Base-by-base conservation (phyloP, 2,888 invertebrate species). In the Trachelus iudaicus region DNA sequence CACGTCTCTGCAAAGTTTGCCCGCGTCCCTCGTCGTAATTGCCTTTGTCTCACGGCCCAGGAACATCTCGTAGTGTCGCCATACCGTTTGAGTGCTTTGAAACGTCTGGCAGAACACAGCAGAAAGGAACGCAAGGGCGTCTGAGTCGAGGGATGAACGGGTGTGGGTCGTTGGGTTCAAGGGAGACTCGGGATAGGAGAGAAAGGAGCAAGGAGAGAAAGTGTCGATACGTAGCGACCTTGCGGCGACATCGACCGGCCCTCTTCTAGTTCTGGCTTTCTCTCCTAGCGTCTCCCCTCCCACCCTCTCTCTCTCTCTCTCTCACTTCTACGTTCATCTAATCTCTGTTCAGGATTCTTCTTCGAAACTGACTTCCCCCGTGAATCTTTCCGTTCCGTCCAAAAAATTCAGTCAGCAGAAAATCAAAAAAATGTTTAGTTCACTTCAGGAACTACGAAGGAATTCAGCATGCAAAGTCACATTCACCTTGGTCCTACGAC, bases 151-250 rank as follows among this genome's bases (percentile, higher is more conserved):
- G 40, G 40, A 40, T 40, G 40, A 40, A 15, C 40, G 40, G 40
- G 40, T 40, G 40, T 56, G 56, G 56, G 56, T 56, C 6, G 56
- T 56, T 9, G 23, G 56, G 56, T 56, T 56, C 56, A 56, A 56
- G 56, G 56, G 56, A 56, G 56, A 56, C 56, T 23, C 23, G 23
- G 56, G 56, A 56, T 23, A 56, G 56, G 56, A 56, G 56, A 56
- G 56, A 56, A 56, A 56, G 56, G 56, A 56, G 56, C 23, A 56
- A 15, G 56, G 56, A 56, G 56, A 56, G 56, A 56, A 56, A 56
- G 56, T 86, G 88, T 89, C 89, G 88, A 90, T 90, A 89, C 81
- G 82, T 77, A 82, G 83, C 85, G 90, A 90, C 89, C 90, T 90
- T 90, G 89, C 82, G 84, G 23, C 56, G 56, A 81, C 86, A 89